Conservation (phyloP, 2,888 invertebrate species). For the Pelosia muscerda region DNA sequence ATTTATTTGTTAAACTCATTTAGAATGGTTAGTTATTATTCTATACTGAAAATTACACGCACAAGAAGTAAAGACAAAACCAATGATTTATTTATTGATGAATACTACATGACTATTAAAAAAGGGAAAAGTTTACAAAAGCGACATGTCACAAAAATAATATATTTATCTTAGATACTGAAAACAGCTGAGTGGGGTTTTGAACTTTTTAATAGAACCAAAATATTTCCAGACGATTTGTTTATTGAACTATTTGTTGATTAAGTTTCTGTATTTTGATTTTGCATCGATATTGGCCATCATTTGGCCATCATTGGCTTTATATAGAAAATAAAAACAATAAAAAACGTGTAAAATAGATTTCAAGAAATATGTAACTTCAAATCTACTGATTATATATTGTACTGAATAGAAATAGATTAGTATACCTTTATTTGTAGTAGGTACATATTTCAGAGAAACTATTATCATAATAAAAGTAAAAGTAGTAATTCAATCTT, state of each 20-base stretch:
- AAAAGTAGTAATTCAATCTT: background rate
- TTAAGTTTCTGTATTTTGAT: background rate
- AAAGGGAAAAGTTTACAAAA: too few species aligned
- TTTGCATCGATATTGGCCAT: background rate
- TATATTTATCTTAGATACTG: too few species aligned
- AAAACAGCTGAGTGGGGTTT: too few species aligned
- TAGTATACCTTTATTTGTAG: background rate
- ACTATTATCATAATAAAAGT: background rate
- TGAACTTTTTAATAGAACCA: too few species aligned
- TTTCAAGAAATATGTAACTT: background rate
- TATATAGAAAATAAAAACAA: too few species aligned
- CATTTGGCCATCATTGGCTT: too few species aligned
- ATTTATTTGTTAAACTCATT: background rate
- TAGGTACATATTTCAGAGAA: background rate
- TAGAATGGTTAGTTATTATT: background rate
- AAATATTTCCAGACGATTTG: background rate
- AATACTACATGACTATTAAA: too few species aligned
- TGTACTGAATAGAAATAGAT: background rate
- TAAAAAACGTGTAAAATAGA: background rate
- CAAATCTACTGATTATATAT: background rate
- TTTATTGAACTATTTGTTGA: background rate
- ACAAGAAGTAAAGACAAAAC: too few species aligned
- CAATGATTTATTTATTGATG: background rate
- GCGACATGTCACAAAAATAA: too few species aligned
- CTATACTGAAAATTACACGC: background rate